These are phyloP conservation scores for Bellardia pandia DNA, from an alignment of 2,888 invertebrate species.

Conservation along the genomic window DNA sequence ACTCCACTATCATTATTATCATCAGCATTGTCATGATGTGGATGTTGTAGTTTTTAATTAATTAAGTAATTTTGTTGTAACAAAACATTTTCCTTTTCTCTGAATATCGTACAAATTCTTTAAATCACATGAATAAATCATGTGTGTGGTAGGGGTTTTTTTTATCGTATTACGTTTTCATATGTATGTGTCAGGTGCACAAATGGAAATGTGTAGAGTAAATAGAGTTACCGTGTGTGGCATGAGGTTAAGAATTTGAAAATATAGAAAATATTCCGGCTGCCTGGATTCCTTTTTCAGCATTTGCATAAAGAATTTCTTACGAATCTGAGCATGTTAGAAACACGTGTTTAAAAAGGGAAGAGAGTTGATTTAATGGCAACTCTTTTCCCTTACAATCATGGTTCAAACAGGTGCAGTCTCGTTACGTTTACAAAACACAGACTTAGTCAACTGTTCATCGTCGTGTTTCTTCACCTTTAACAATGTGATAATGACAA, in stretches of 20 bases:
- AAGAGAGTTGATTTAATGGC: background rate
- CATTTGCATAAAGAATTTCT: too few species aligned
- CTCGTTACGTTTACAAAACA: background rate
- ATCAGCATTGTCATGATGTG: slow-evolving; percentile 31
- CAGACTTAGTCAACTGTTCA: background rate
- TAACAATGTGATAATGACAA: slow-evolving; percentile 46
- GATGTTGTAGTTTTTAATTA: slow-evolving; percentile 64
- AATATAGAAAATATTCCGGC: too few species aligned
- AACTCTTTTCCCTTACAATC: background rate
- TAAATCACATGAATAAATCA: slow-evolving; percentile 68
- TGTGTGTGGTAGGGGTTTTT: slow-evolving; percentile 3
- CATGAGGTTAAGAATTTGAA: too few species aligned
- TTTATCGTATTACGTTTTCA: background rate
- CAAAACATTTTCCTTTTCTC: slow-evolving; percentile 39
- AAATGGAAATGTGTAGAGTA: background rate
- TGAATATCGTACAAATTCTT: slow-evolving; percentile 61
- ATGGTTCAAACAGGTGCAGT: slow-evolving; percentile 21
- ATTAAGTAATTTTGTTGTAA: slow-evolving; percentile 70
- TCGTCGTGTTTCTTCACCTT: slow-evolving; percentile 22
- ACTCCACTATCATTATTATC: background rate
- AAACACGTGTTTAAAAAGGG: too few species aligned
- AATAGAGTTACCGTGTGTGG: background rate
- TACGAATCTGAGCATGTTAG: too few species aligned
- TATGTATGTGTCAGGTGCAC: background rate
- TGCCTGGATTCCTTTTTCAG: too few species aligned